These are phyloP conservation scores for Calameuta idolon DNA, from an alignment of 2,888 invertebrate genomes.

Conservation along the genomic window DNA sequence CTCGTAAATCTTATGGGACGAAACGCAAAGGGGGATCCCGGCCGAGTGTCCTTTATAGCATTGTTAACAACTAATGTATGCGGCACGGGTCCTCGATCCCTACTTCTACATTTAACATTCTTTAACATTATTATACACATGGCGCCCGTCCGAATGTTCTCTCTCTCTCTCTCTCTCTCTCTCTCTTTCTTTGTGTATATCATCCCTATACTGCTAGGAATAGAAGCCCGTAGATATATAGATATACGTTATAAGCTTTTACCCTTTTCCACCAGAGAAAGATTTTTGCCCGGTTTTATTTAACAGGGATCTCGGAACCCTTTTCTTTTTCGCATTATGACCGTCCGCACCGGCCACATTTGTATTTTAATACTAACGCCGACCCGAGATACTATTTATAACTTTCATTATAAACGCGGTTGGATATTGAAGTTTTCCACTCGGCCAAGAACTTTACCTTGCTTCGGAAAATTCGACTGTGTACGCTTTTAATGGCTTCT, in stretches of 20 bases:
- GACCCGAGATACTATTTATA: neutral
- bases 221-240: slow-evolving; percentile 13
- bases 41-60: slow-evolving; percentile 67
- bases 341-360: slow-evolving; percentile 1
- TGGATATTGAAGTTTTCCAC: neutral
- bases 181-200: slow-evolving; percentile 25
- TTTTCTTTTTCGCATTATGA: slow-evolving; percentile 30
- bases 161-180: slow-evolving; percentile 29
- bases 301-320: slow-evolving; percentile 46
- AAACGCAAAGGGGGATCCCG: slow-evolving; percentile 37
- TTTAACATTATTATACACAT: slow-evolving; percentile 67
- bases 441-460: neutral
- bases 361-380: slow-evolving; percentile 18
- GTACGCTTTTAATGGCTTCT: neutral
- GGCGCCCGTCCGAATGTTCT: slow-evolving; percentile 56
- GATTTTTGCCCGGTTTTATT: slow-evolving; percentile 47
- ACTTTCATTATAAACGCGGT: neutral
- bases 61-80: slow-evolving; percentile 68
- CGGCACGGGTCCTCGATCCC: slow-evolving; percentile 52
- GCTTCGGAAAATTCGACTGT: neutral
- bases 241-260: neutral
- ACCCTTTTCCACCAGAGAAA: slow-evolving; percentile 26
- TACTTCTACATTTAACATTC: slow-evolving; percentile 60
- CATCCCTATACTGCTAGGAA: slow-evolving; percentile 22
- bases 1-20: slow-evolving; percentile 21